Base-by-base conservation (phyloP, 2,113 vertebrate species). In the Leptosomus discolor region DNA sequence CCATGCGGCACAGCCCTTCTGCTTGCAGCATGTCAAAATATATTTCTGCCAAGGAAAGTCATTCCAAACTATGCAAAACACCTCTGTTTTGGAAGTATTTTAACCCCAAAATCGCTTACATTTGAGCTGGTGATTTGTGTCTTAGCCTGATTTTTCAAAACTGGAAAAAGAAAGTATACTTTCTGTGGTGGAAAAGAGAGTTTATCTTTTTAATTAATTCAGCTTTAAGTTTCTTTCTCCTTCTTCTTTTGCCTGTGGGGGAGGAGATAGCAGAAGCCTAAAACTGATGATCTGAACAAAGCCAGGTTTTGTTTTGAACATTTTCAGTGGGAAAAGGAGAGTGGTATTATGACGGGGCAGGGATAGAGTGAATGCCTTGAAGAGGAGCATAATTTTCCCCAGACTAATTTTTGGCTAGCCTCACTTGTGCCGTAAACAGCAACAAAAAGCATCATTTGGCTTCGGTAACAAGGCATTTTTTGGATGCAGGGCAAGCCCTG, bases 51-150 rank as follows among this genome's bases (percentile, higher is more conserved):
- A 8, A 22, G 34, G 60, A 69, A 34, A 53, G 11, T 24, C 32
- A 20, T 70, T 15, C 83, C 79, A 20, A 46, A 34, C 46, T 3
- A 0, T 4, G 45, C 69, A 30, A 48, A 85, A 65, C 41, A 34
- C n/a, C 69, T 65, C 71, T 54, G 20, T 8, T 73, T 43, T 54
- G 15, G 26, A 60, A 39, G 12, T 12, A 1, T 5, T 91, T 92
- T 70, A 67, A 56, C 37, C n/a, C 21, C 15, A 0, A 20, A 36
- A 70, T 48, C 2, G 2, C 24, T 34, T 7, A 3, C 0, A 0
- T 39, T 92, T 15, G 11, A 82, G 60, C 34, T 34, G 51, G 8
- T 11, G 70, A 14, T 88, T 57, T 48, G 34, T 60, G 20, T 16
- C 26, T 83, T 79, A 6, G 10, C 36, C 36, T 77, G 8, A 26